Conservation (phyloP, 1,140 invertebrate genomes). For the Archivesica marissinica region DNA sequence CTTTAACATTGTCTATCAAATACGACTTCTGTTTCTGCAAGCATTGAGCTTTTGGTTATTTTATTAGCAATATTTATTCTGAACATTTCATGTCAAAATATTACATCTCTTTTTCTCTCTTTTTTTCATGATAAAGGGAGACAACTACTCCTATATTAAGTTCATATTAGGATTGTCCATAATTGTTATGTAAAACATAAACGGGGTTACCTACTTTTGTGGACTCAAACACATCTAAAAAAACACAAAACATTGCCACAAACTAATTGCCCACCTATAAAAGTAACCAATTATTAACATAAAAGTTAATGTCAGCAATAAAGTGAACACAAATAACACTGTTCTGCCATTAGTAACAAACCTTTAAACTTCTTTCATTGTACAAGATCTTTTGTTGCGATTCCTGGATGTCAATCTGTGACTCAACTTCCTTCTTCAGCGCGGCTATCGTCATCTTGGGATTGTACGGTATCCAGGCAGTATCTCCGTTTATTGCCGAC, state of each 20-base stretch:
- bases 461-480: conserved; percentile 1
- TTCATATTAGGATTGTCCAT: no score
- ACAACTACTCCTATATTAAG: no score
- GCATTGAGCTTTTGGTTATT: not conserved
- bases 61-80: no score
- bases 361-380: conserved; percentile 54
- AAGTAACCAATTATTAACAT: not conserved
- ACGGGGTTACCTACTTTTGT: no score
- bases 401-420: not conserved
- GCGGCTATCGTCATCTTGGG: conserved; percentile 34
- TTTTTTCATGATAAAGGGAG: not conserved
- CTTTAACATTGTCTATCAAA: no score
- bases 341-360: not conserved
- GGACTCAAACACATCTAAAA: not conserved
- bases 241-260: no score
- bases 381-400: conserved; percentile 59
- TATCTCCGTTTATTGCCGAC: conserved; percentile 59
- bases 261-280: no score
- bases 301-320: not conserved
- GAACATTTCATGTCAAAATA: no score
- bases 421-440: conserved; percentile 52
- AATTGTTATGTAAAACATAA: no score
- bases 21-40: not conserved
- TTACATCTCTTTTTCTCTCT: not conserved
- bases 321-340: not conserved